Percentiles rank a stretch among this genome's conserved stretches.
phyloP scores from a whole-genome alignment of 1,140 invertebrate genomes.

The Dendrolimus kikuchii region DNA sequence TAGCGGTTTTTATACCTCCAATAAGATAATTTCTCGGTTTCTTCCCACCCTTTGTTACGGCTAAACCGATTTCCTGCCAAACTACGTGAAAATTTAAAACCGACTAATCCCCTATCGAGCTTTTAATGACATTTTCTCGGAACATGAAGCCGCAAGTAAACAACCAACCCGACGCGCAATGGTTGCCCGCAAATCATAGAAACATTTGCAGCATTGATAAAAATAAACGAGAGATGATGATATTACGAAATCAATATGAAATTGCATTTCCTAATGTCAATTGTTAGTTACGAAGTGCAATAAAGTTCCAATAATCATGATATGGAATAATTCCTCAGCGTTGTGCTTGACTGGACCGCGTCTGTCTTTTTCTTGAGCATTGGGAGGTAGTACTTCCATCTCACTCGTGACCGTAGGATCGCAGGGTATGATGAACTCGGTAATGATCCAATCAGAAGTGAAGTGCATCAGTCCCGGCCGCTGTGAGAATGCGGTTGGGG shows the following conservation, averaged over 20 bases:
- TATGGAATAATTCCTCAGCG: constrained; percentile 69
- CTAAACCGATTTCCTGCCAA: constrained; percentile 62
- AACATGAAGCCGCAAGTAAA: constrained; percentile 54
- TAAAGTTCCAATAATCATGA: constrained; percentile 72
- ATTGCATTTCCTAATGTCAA: constrained; percentile 73
- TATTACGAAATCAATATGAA: constrained; percentile 70
- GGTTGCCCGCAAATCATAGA: constrained; percentile 71
- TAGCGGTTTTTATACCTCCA: constrained; percentile 59
- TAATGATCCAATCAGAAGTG: constrained; percentile 72
- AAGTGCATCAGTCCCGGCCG: constrained; percentile 63
- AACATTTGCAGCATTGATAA: constrained; percentile 68
- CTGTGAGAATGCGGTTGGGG: constrained; percentile 69
- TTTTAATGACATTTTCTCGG: constrained; percentile 64
- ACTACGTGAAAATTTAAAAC: constrained; percentile 65
- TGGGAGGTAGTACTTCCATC: constrained; percentile 25
- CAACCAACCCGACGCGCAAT: constrained; percentile 47
- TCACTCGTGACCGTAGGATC: constrained; percentile 56
- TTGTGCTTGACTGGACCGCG: constrained; percentile 38
- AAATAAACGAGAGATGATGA: constrained; percentile 57
- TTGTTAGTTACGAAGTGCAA: constrained; percentile 71
- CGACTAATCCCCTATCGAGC: constrained; percentile 57
- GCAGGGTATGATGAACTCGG: constrained; percentile 70
- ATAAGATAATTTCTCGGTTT: constrained; percentile 67
- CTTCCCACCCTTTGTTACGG: constrained; percentile 64
- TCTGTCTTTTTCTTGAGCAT: constrained; percentile 32